Evolutionary conservation across 2,797 vertebrate genomes (phyloP).

Genomic region (Tarsius wallacei): DNA sequence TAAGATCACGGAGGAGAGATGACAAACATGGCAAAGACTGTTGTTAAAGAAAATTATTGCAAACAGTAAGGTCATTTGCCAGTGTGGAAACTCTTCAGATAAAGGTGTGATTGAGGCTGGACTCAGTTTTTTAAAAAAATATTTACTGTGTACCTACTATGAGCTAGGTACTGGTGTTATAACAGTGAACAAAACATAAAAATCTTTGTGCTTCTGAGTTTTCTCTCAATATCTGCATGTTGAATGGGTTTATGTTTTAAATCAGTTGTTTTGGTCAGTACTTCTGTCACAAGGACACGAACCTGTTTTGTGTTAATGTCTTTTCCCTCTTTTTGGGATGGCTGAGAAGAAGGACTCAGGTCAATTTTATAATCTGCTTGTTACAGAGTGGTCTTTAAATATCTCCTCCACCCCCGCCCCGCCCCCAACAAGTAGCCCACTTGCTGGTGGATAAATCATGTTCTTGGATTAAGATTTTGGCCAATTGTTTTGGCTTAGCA

Average conservation of each 20-base stretch:
- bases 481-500: not conserved
- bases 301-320: not conserved
- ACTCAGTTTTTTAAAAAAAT: not conserved
- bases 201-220: not conserved
- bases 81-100: not conserved
- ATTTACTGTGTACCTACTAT: not conserved
- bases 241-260: not conserved
- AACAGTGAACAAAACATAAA: not conserved
- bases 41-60: not conserved
- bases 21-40: not conserved
- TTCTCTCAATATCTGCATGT: not conserved
- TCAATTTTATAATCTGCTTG: not conserved
- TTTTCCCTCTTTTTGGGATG: not conserved
- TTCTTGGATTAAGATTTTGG: constrained; percentile 14
- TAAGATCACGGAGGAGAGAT: not conserved
- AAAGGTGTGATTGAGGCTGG: not conserved
- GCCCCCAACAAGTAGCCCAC: not conserved
- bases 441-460: not conserved
- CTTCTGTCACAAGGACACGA: not conserved
- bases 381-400: not conserved
- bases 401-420: not conserved
- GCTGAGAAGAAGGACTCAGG: not conserved
- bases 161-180: not conserved
- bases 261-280: not conserved
- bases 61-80: not conserved